Base-by-base conservation (phyloP, 2,113 vertebrate species). In the Anhinga anhinga region DNA sequence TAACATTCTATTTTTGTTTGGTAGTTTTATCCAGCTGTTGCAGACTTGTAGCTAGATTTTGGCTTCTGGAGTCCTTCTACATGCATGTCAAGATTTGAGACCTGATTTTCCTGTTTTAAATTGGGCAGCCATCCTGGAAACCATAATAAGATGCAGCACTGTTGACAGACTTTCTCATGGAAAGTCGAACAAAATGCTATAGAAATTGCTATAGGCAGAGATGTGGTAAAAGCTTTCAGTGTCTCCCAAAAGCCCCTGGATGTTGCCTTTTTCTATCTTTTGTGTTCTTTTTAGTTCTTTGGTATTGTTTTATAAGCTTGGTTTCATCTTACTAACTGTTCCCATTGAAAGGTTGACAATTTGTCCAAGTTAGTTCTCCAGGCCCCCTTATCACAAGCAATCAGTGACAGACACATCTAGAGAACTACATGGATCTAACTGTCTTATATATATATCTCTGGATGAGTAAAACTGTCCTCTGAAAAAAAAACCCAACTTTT, bases 51-150 rank as follows among this genome's bases (percentile, higher is more conserved):
- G 44, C 30, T 84, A 89, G 40, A 82, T 80, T 93, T 94, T 76
- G 84, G 78, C 74, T 94, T 94, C 70, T 89, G 70, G 18, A 89
- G 15, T 93, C 40, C 34, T 82, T 44, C 22, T 90, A 66, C 23
- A 96, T 30, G 45, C 82, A 88, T 66, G 53, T 95, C 77, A 93
- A 91, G 58, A 93, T 87, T 58, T 89, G 86, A 89, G 93, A 93
- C 77, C 81, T 72, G 81, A 90, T 86, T 96, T 95, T 94, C 73
- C 66, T 72, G 45, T 89, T 95, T 93, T 82, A 93, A 69, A 70
- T 84, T 95, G 81, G 86, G 65, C 77, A 93, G 18, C 30, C 56
- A 91, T 86, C 77, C 86, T 96, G 91, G 73, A 97, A 96, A 95
- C 30, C 73, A 73, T 92, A 91, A 96, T 89, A 92, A 95, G 86